These are phyloP conservation scores for Rhynchonycteris naso DNA, from an alignment of 2,797 vertebrate species.

Conservation along the genomic window DNA sequence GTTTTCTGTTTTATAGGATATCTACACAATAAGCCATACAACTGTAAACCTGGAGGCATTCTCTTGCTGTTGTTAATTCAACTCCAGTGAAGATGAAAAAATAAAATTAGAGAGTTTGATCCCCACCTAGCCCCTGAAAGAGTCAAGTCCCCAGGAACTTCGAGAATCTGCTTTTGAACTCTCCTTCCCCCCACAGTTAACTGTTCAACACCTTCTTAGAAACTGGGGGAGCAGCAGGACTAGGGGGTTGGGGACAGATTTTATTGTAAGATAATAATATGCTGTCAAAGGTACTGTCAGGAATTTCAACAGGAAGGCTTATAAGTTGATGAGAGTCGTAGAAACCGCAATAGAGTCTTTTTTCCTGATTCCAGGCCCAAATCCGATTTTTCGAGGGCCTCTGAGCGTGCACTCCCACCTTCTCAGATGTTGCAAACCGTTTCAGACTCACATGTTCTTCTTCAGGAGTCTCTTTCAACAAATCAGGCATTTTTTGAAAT, in stretches of 20 bases:
- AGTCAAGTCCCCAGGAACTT: constrained; percentile 57
- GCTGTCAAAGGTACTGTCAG: constrained; percentile 70
- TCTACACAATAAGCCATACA: constrained; percentile 71
- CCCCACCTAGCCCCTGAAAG: constrained; percentile 38
- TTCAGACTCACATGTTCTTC: constrained; percentile 56
- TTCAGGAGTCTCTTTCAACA: constrained; percentile 67
- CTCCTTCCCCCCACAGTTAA: constrained; percentile 60
- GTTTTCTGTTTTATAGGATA: constrained; percentile 80
- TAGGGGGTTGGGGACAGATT: constrained; percentile 52
- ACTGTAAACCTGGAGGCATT: constrained; percentile 78
- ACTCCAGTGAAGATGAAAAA: constrained; percentile 60
- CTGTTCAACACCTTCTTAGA: constrained; percentile 61
- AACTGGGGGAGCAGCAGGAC: constrained; percentile 33
- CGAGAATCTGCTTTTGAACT: constrained; percentile 62
- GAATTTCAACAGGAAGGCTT: constrained; percentile 72
- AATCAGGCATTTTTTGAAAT: constrained; percentile 59
- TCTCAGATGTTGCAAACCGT: constrained; percentile 66
- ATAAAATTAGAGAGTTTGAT: constrained; percentile 64
- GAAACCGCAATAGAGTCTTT: constrained; percentile 64
- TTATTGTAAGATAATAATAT: constrained; percentile 72
- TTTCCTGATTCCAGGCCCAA: constrained; percentile 31
- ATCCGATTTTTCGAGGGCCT: neutral
- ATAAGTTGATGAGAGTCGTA: constrained; percentile 34
- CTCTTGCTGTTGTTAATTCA: constrained; percentile 66
- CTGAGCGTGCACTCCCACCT: constrained; percentile 56